phyloP scores from a whole-genome alignment of 2,797 vertebrate species.

The Sebastes alutus region DNA sequence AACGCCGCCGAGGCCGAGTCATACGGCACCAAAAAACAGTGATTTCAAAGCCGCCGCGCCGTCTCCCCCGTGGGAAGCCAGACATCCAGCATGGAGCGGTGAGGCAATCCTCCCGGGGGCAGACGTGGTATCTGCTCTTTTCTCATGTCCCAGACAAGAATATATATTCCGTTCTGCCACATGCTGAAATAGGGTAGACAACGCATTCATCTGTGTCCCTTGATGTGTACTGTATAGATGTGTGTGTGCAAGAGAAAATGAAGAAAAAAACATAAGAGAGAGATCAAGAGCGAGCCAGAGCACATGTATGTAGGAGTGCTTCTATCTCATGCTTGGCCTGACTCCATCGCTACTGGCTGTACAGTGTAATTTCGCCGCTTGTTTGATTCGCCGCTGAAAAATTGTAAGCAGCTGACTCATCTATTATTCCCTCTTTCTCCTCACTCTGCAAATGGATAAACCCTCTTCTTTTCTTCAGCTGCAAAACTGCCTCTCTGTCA shows the following conservation, averaged over 20 bases:
- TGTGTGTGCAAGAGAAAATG: slow-evolving; percentile 6
- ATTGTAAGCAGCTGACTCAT: slow-evolving; percentile 76
- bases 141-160: slow-evolving; percentile 47
- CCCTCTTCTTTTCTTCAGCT: slow-evolving; percentile 54
- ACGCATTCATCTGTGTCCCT: slow-evolving; percentile 1
- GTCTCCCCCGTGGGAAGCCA: slow-evolving; percentile 50
- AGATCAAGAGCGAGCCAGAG: slow-evolving; percentile 41
- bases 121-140: slow-evolving; percentile 32
- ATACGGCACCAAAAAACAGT: background rate
- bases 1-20: slow-evolving; percentile 23
- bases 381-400: slow-evolving; percentile 57
- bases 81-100: slow-evolving; percentile 48
- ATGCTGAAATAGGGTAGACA: slow-evolving; percentile 19
- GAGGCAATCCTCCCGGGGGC: slow-evolving; percentile 52
- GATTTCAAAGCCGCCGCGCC: slow-evolving; percentile 42
- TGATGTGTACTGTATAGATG: background rate
- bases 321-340: slow-evolving; percentile 59
- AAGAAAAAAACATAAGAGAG: slow-evolving; percentile 29
- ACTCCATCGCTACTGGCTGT: slow-evolving; percentile 67
- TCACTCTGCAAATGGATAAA: slow-evolving; percentile 61
- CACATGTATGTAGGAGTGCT: slow-evolving; percentile 69
- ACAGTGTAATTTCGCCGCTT: slow-evolving; percentile 66
- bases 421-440: slow-evolving; percentile 69
- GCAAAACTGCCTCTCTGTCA: slow-evolving; percentile 59
- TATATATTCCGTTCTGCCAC: slow-evolving; percentile 15